Base-by-base conservation (phyloP, 2,888 invertebrate species). In the Chloroclystis v-ata region DNA sequence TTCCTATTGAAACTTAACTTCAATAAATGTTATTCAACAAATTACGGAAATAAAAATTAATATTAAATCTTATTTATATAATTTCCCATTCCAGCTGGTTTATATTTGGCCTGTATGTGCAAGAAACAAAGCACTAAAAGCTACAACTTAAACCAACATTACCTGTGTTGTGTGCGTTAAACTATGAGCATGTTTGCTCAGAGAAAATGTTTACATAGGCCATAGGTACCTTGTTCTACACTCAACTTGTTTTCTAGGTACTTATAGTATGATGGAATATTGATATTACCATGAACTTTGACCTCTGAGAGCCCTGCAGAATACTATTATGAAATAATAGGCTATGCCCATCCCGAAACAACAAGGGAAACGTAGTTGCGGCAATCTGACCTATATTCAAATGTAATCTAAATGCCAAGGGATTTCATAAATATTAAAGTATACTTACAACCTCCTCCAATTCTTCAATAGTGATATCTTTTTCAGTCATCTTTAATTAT, bases 391-490 rank as follows among this genome's bases (percentile, higher is more conserved):
- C 82, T 72, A 81, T 43, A 20, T 33, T 9, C 4, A n/a, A 16
- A 35, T 1, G 7, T 24, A 24, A 5, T 16, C 0, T 24, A 20
- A 20, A 10, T 33, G 32, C n/a, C 10, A 11, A 9, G 20, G 11
- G 2, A 20, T 2, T 35, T 11, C 16, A 10, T n/a, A 6, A 8
- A 11, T 20, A 35, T 24, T 2, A 20, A n/a, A 2, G 1, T 24
- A 35, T 16, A 72, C 82, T 76, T 60, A 86, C 86, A 56, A 83
- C 76, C 63, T 84, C 85, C 49, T 85, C 85, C 12, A 86, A 63
- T 40, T 86, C 83, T 53, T 85, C 84, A 62, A 84, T 74, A 4
- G 83, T 78, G 4, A 83, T 70, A 37, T 84, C 76, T 63, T 83
- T 76, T 43, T 83, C 82, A 66, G 77, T 78, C 85, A 85, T 86